Evolutionary conservation across 2,797 vertebrate species (phyloP).

Genomic region (Clarias laeviceps): DNA sequence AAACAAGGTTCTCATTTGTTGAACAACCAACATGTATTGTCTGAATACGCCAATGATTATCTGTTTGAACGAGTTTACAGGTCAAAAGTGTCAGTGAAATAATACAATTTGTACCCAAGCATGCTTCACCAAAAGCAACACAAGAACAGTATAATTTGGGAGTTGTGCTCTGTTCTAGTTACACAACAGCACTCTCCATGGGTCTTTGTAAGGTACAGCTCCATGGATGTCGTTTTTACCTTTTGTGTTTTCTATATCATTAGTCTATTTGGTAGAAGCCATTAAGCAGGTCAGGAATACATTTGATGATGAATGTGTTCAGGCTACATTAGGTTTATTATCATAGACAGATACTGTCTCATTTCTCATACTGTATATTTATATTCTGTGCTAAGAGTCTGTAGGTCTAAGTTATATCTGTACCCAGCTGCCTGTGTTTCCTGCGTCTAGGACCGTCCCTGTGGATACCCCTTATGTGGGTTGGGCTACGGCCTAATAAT

Average conservation of each 20-base stretch:
- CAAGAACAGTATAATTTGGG: not conserved
- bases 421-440: not conserved
- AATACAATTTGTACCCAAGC: not conserved
- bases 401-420: not conserved
- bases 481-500: not conserved
- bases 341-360: not conserved
- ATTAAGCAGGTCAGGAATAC: conserved; percentile 13
- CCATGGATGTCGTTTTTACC: not conserved
- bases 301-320: not conserved
- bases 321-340: conserved; percentile 2
- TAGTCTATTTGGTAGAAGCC: not conserved
- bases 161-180: not conserved
- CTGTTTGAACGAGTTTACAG: not conserved
- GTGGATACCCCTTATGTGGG: not conserved
- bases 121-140: not conserved
- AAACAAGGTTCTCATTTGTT: conserved; percentile 9
- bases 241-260: not conserved
- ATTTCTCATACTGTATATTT: not conserved
- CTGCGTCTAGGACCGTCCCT: not conserved
- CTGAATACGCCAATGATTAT: not conserved
- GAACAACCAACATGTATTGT: not conserved
- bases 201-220: too few species aligned
- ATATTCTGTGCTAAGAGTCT: not conserved
- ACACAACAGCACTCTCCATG: not conserved
- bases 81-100: not conserved